These are phyloP conservation scores for Malaclemys terrapin DNA, from an alignment of 2,113 vertebrate genomes.

Conservation along the genomic window DNA sequence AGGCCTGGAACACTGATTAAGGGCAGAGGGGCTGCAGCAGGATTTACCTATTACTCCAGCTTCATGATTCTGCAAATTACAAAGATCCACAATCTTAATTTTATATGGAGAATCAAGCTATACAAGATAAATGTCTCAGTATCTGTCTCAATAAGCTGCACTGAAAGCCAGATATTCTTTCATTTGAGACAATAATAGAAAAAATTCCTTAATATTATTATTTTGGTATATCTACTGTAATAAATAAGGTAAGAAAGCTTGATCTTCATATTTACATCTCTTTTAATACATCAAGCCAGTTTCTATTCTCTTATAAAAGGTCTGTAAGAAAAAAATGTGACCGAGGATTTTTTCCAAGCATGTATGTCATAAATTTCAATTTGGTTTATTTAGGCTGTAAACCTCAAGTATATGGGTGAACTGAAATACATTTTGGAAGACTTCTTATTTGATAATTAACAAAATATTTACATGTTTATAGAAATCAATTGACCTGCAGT, in stretches of 20 bases:
- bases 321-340: constrained; percentile 34
- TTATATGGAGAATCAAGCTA: constrained; percentile 33
- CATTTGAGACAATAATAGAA: constrained; percentile 4
- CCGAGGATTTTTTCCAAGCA: constrained; percentile 3
- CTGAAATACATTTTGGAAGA: constrained; percentile 56
- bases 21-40: background rate
- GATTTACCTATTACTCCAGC: background rate
- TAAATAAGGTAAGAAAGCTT: constrained; percentile 62
- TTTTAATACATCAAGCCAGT: constrained; percentile 62
- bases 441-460: constrained; percentile 36
- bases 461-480: constrained; percentile 65
- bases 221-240: constrained; percentile 38
- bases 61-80: constrained; percentile 37
- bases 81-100: constrained; percentile 44
- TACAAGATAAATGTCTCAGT: background rate
- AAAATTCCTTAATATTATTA: background rate
- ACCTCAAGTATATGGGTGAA: constrained; percentile 20
- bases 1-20: background rate
- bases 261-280: constrained; percentile 57
- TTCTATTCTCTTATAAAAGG: constrained; percentile 32
- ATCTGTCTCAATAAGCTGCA: constrained; percentile 31
- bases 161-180: constrained; percentile 28
- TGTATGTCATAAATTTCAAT: constrained; percentile 16
- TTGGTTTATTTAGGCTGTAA: constrained; percentile 55
- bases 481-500: constrained; percentile 69